Evolutionary conservation across 2,797 vertebrate genomes (phyloP).

Genomic region (Darevskia mixta): DNA sequence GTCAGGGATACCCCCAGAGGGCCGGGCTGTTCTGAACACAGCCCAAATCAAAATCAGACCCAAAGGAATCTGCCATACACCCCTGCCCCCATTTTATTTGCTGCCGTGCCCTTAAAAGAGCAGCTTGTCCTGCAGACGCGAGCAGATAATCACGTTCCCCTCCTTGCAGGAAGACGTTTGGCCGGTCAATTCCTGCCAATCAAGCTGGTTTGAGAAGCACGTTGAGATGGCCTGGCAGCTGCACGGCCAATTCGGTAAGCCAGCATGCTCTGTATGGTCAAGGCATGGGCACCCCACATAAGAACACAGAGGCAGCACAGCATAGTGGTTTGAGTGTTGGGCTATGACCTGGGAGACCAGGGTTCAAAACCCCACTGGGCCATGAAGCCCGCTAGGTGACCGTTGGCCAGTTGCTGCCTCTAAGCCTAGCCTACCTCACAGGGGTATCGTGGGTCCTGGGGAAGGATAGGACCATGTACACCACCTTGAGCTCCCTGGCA

Average conservation of each 20-base stretch:
- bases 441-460: no score
- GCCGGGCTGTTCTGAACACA: not conserved
- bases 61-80: no score
- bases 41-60: not conserved
- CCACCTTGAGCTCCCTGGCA: no score
- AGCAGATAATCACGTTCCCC: not conserved
- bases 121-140: not conserved
- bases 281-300: no score
- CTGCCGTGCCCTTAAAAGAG: not conserved
- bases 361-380: no score
- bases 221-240: not conserved
- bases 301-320: no score
- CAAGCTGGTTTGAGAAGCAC: not conserved
- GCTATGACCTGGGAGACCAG: no score
- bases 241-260: rapidly evolving
- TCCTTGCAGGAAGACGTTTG: not conserved
- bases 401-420: no score
- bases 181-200: not conserved
- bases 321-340: no score
- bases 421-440: no score
- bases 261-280: not conserved
- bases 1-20: not conserved
- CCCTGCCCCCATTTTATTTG: not conserved
- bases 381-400: no score
- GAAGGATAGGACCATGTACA: no score